These are phyloP conservation scores for Nemurella pictetii DNA, from an alignment of 2,888 invertebrate species.

Conservation along the genomic window DNA sequence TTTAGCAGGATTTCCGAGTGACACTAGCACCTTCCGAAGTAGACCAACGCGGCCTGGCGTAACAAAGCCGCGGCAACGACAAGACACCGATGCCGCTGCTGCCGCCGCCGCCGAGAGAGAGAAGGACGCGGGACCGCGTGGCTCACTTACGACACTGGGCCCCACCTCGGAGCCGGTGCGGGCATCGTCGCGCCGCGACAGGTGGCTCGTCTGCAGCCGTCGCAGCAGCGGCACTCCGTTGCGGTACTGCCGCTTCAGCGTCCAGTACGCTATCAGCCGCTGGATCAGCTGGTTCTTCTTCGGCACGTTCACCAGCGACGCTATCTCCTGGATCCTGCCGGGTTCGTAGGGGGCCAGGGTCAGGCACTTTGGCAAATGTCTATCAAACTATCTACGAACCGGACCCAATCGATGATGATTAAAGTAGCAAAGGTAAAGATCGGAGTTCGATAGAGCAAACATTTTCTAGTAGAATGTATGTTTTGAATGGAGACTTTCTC, in stretches of 20 bases:
- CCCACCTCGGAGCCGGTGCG: slow-evolving; percentile 45
- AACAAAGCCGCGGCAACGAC: background rate
- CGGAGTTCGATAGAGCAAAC: too few species aligned
- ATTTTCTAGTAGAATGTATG: too few species aligned
- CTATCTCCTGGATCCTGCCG: slow-evolving; percentile 79
- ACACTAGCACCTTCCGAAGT: too few species aligned
- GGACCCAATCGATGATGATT: too few species aligned
- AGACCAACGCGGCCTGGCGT: slow-evolving; percentile 38
- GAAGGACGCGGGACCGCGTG: slow-evolving; percentile 46
- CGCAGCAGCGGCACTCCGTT: slow-evolving; percentile 94
- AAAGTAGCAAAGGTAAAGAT: too few species aligned
- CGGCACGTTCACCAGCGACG: slow-evolving; percentile 70
- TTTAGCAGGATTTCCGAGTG: too few species aligned
- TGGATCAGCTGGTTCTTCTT: slow-evolving; percentile 86
- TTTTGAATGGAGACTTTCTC: too few species aligned
- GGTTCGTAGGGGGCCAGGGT: too few species aligned
- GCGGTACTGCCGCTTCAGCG: slow-evolving; percentile 88
- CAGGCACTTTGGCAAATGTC: too few species aligned
- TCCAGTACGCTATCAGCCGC: slow-evolving; percentile 94
- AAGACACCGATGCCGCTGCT: background rate
- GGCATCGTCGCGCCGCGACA: slow-evolving; percentile 47
- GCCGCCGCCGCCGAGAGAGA: background rate
- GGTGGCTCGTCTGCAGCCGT: slow-evolving; percentile 64
- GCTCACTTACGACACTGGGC: slow-evolving; percentile 23
- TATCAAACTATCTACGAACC: too few species aligned